These are phyloP conservation scores for Meriones psammophilus DNA, from an alignment of 2,797 vertebrate species.

Conservation along the genomic window DNA sequence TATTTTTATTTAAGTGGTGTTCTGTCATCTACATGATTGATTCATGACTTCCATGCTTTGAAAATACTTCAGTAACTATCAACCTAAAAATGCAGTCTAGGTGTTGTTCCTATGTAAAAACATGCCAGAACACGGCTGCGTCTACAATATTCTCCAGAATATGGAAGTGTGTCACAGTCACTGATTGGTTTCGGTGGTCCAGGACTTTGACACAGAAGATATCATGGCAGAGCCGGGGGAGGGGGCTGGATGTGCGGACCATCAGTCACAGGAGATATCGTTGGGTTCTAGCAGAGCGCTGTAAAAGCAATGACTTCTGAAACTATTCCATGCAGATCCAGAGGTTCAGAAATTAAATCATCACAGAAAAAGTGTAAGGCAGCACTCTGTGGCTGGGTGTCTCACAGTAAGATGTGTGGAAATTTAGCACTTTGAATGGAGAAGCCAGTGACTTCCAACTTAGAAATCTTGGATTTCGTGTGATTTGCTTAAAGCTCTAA, in stretches of 20 bases:
- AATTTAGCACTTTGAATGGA: neutral
- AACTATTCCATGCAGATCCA: neutral
- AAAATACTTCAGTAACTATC: conserved; percentile 57
- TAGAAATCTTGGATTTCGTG: neutral
- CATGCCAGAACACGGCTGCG: neutral
- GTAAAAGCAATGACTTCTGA: neutral
- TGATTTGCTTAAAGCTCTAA: neutral
- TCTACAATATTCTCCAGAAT: neutral
- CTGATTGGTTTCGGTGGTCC: neutral
- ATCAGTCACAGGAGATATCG: neutral
- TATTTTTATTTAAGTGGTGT: conserved; percentile 51
- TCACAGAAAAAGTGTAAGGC: neutral
- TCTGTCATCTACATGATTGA: neutral
- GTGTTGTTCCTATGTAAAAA: neutral
- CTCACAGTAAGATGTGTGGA: neutral
- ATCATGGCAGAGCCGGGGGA: neutral
- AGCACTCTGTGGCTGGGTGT: neutral
- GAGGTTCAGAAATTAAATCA: neutral
- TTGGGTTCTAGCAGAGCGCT: neutral
- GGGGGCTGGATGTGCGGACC: neutral
- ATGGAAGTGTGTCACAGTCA: neutral
- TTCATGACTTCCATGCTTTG: neutral
- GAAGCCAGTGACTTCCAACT: neutral
- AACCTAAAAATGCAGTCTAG: neutral
- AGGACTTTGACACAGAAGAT: neutral